Conservation (phyloP, 2,888 invertebrate genomes). For the Philhelius pedissequus region DNA sequence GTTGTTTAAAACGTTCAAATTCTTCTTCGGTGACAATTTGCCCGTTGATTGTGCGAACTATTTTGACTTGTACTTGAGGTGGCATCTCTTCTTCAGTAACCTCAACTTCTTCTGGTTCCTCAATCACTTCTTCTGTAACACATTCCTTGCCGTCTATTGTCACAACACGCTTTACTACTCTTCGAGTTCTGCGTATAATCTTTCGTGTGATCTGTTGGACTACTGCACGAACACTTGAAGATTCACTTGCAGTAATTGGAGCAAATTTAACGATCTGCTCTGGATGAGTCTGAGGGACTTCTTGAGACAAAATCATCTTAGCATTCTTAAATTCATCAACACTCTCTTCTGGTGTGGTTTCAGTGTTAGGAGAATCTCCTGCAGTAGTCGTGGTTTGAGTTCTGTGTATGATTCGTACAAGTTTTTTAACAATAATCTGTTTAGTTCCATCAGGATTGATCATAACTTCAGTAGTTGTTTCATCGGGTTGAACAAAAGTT, state of each 20-base stretch:
- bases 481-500: slow-evolving; percentile 89
- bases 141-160: slow-evolving; percentile 92
- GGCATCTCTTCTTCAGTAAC: slow-evolving; percentile 75
- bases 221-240: slow-evolving; percentile 83
- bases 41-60: slow-evolving; percentile 81
- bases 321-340: slow-evolving; percentile 50
- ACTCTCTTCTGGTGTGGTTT: slow-evolving; percentile 51
- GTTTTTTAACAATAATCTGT: slow-evolving; percentile 87
- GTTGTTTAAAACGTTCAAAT: slow-evolving; percentile 74
- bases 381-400: background rate
- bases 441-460: slow-evolving; percentile 90
- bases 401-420: slow-evolving; percentile 81
- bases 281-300: background rate
- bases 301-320: background rate
- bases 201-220: slow-evolving; percentile 90
- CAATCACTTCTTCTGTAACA: slow-evolving; percentile 89
- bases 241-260: slow-evolving; percentile 29
- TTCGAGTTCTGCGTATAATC: slow-evolving; percentile 86
- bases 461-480: slow-evolving; percentile 89
- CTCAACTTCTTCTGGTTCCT: slow-evolving; percentile 86
- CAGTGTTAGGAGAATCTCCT: slow-evolving; percentile 77
- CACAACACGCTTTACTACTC: slow-evolving; percentile 87
- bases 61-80: slow-evolving; percentile 79
- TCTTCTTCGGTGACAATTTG: slow-evolving; percentile 77
- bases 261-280: background rate